These are phyloP conservation scores for Apantesis nais DNA, from an alignment of 2,888 invertebrate species.

Conservation along the genomic window DNA sequence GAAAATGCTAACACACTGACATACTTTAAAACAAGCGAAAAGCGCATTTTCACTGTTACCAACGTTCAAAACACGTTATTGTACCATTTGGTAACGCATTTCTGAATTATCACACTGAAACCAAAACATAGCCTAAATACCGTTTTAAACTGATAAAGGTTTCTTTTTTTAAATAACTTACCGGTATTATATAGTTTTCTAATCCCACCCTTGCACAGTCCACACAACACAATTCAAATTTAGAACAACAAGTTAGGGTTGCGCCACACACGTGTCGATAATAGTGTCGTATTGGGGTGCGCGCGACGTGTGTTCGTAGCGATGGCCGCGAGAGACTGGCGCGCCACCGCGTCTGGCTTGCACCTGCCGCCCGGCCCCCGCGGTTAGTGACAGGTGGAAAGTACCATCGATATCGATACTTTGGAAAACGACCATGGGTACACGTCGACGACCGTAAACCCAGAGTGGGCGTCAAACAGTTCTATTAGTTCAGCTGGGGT, in stretches of 20 bases:
- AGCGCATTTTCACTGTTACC: constrained; percentile 63
- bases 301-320: constrained; percentile 73
- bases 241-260: constrained; percentile 77
- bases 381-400: constrained; percentile 71
- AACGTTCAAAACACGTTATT: constrained; percentile 64
- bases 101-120: constrained; percentile 63
- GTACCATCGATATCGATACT: constrained; percentile 77
- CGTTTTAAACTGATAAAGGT: constrained; percentile 19
- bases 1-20: constrained; percentile 60
- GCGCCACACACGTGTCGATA: constrained; percentile 79
- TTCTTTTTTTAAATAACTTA: constrained; percentile 43
- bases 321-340: constrained; percentile 80
- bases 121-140: constrained; percentile 69
- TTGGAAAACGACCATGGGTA: constrained; percentile 14
- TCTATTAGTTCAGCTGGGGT: constrained; percentile 22
- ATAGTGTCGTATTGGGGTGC: constrained; percentile 46
- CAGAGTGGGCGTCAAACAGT: constrained; percentile 26
- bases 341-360: constrained; percentile 80
- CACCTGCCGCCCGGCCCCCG: constrained; percentile 81
- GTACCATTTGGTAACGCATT: constrained; percentile 62
- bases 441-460: constrained; percentile 16
- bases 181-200: constrained; percentile 40
- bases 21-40: constrained; percentile 61
- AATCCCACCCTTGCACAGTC: constrained; percentile 63
- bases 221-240: constrained; percentile 72